Conservation (phyloP, 2,888 invertebrate genomes). For the Poecilus cupreus region DNA sequence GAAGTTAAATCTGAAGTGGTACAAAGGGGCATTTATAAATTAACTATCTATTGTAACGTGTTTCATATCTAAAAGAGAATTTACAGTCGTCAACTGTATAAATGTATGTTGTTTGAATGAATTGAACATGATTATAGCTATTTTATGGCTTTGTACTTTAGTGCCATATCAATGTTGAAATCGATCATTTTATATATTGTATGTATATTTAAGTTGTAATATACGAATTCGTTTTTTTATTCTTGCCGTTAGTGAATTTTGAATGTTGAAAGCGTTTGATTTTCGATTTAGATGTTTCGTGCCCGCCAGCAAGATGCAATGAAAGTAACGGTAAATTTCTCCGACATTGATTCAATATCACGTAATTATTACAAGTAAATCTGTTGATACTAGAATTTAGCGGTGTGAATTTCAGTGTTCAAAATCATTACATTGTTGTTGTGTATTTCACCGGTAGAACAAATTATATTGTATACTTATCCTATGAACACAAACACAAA, state of each 20-base stretch:
- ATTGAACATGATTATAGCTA: constrained; percentile 22
- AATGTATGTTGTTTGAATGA: constrained; percentile 24
- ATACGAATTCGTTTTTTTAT: constrained; percentile 47
- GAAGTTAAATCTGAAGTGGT: no score
- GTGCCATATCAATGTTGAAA: constrained; percentile 55
- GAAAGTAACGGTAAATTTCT: constrained; percentile 26
- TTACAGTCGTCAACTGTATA: constrained; percentile 49
- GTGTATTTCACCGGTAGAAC: constrained; percentile 47
- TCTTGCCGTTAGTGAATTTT: constrained; percentile 56
- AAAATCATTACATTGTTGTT: constrained; percentile 40
- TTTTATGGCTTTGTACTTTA: constrained; percentile 58
- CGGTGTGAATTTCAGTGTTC: constrained; percentile 50
- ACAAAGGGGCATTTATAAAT: no score
- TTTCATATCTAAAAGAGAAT: constrained; percentile 53
- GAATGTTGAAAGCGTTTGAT: constrained; percentile 48
- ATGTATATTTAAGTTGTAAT: constrained; percentile 45
- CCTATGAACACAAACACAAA: constrained; percentile 6
- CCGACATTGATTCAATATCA: constrained; percentile 46
- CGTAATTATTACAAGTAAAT: constrained; percentile 34
- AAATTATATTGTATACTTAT: constrained; percentile 31
- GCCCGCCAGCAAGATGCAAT: constrained; percentile 26
- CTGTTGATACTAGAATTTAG: constrained; percentile 37
- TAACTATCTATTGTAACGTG: constrained; percentile 19
- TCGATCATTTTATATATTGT: constrained; percentile 28
- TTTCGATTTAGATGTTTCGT: constrained; percentile 52